Evolutionary conservation across 2,113 vertebrate species (phyloP), one percentile per base, ranked within the genome.

Genomic region (Calyptommatus sinebrachiatus): DNA sequence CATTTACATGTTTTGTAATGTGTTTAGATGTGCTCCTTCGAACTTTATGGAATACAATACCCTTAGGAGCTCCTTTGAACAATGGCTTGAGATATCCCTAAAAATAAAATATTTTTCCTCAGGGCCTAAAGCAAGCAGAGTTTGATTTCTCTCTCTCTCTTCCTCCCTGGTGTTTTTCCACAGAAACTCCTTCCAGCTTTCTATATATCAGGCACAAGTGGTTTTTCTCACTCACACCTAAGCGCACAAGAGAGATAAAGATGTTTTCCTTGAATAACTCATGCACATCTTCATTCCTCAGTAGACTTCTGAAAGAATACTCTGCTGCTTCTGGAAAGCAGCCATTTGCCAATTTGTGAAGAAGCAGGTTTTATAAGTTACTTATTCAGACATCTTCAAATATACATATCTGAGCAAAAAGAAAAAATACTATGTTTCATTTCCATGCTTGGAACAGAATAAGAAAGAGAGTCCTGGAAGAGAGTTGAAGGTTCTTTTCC

Each of bases 1-100:
- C 74, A 80, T 84, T 90, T 84, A 86, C 53, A 41, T 86, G 73
- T 24, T 46, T 68, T 18, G 35, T 5, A 41, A 41, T 41, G 35
- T 41, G 35, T 41, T 41, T 5, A 29, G 61, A 26, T 14, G 16
- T 12, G 83, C 82, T 83, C 73, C n/a, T 79, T 73, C 26, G 3
- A 4, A 66, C 63, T 9, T 24, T 62, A 8, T 41, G 35, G 35
- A 41, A 62, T 14, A 18, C 22, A 62, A 26, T 62, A 26, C 61
- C 24, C 80, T 28, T 69, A 3, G 12, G 26, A 35, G n/a, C 57
- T 53, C 24, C 48, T 50, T 65, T 50, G 6, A 50, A 76, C 29
- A 28, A 21, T n/a, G 20, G 63, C 63, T 18, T 18, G 53, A 18
- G 53, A 18, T 57, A 57, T 57, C 53, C 12, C 24, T 62, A 62